Conservation (phyloP, 2,888 invertebrate species). For the Pterostichus madidus region DNA sequence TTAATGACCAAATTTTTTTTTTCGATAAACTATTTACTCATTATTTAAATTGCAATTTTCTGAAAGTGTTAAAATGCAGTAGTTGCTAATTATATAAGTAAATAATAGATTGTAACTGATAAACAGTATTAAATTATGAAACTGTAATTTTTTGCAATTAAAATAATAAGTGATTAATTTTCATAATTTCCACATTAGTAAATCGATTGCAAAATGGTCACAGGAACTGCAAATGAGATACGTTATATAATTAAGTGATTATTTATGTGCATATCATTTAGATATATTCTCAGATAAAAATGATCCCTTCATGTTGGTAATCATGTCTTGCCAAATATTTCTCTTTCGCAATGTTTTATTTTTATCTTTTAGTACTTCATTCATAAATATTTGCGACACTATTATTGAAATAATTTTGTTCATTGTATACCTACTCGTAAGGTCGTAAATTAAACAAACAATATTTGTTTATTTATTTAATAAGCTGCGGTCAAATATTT, state of each 20-base stretch:
- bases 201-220: neutral
- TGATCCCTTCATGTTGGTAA: no score
- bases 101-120: neutral
- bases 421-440: no score
- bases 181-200: neutral
- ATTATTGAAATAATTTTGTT: no score
- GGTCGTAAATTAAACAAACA: no score
- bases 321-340: no score
- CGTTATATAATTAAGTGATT: neutral
- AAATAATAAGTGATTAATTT: constrained; percentile 20
- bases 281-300: neutral
- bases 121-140: constrained; percentile 30
- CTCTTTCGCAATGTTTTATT: no score
- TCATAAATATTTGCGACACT: no score
- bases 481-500: no score
- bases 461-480: no score
- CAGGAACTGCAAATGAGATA: neutral
- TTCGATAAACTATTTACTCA: neutral
- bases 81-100: constrained; percentile 2
- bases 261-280: neutral
- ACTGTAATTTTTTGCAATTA: constrained; percentile 18
- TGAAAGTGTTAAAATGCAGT: neutral
- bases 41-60: constrained; percentile 1
- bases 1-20: neutral
- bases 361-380: no score